A percentile compares a stretch with the other conserved stretches of the same genome.
phyloP scores from a whole-genome alignment of 53 echinoderm and acorn worm species.

The Crossaster papposus region DNA sequence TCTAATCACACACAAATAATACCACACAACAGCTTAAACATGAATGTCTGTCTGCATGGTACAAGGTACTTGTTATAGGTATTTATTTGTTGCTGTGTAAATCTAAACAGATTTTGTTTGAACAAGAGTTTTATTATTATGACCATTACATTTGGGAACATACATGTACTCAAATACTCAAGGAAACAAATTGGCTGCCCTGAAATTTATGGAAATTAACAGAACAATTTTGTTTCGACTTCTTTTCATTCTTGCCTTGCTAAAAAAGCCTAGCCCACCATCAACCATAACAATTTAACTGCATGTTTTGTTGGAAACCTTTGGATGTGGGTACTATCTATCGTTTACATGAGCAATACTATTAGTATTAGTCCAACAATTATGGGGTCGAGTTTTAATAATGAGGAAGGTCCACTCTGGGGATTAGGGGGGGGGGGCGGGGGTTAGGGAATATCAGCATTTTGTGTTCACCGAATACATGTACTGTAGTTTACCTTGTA shows the following conservation, averaged over 20 bases:
- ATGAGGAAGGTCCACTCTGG: too few species aligned
- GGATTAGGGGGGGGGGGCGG: too few species aligned
- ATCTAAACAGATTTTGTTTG: neutral
- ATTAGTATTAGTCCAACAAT: too few species aligned
- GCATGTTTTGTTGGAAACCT: too few species aligned
- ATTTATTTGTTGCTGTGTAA: neutral
- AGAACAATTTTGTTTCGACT: slow-evolving; percentile 11
- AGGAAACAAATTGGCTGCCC: neutral
- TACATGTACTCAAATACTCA: neutral
- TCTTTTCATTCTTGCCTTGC: slow-evolving; percentile 10
- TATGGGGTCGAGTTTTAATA: too few species aligned
- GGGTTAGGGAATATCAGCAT: too few species aligned
- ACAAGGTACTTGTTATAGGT: neutral
- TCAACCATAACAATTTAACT: too few species aligned
- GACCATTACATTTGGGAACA: neutral
- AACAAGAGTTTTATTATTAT: neutral
- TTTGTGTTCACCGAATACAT: too few species aligned
- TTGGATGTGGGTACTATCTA: too few species aligned
- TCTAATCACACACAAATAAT: neutral
- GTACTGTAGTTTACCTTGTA: neutral
- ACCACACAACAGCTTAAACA: neutral
- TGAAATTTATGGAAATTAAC: neutral
- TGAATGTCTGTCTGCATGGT: neutral
- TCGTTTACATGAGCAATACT: too few species aligned
- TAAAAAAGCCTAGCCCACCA: too few species aligned